Evolutionary conservation across 2,113 vertebrate species (phyloP).

Genomic region (Anser cygnoides): DNA sequence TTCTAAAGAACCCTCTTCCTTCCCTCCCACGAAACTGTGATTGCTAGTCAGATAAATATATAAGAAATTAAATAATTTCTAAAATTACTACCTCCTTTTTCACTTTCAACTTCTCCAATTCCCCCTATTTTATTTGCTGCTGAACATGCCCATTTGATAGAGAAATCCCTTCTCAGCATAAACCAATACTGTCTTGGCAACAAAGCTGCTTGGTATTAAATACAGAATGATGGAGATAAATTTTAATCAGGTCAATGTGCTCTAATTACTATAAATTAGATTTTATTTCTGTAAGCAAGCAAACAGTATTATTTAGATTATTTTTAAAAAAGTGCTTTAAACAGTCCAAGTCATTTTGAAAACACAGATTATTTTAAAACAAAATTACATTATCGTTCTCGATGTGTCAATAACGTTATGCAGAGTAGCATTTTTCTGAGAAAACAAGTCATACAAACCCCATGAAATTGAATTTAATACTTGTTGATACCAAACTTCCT

Average conservation of each 20-base stretch:
- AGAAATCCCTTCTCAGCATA: not conserved
- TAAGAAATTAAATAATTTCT: not conserved
- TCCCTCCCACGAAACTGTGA: not conserved
- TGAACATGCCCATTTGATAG: not conserved
- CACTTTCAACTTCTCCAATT: not conserved
- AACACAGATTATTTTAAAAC: not conserved
- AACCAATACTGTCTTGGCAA: not conserved
- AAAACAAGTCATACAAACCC: not conserved
- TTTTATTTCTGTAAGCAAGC: constrained; percentile 50
- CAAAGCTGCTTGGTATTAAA: constrained; percentile 33
- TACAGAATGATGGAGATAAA: constrained; percentile 25
- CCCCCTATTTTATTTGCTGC: not conserved
- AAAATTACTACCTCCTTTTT: not conserved
- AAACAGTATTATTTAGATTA: not conserved
- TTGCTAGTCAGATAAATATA: not conserved
- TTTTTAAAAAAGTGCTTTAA: not conserved
- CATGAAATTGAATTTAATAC: not conserved
- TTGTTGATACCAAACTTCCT: not conserved
- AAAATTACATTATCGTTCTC: not conserved
- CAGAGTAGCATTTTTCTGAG: not conserved
- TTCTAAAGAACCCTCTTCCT: not conserved
- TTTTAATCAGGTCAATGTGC: constrained; percentile 63
- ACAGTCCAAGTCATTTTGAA: not conserved
- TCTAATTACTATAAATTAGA: constrained; percentile 63
- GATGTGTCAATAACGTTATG: not conserved